Base-by-base conservation (phyloP, 2,113 vertebrate genomes). In the Zosterops pallidus region DNA sequence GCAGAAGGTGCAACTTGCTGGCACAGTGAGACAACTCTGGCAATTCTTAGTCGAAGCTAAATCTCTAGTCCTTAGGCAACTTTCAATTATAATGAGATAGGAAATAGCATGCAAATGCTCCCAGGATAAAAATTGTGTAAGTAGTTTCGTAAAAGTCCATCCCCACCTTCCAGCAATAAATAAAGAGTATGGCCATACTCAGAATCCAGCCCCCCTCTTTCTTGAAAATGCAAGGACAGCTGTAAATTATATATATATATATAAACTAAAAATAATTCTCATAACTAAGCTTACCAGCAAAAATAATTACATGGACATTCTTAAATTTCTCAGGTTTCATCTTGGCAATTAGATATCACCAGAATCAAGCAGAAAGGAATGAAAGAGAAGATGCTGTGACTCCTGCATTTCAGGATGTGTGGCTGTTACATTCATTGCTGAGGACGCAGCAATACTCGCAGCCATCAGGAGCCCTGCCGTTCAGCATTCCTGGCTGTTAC, bases 181-280 rank as follows among this genome's bases (percentile, higher is more conserved):
- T 4, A 50, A 12, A 53, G 39, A 60, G 41, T 15, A 68, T 0
- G 1, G 13, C 6, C 24, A n/a, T 1, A 1, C 5, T 70, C 24
- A 47, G 39, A 91, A 74, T 24, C 22, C 70, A 95, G 19, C 8
- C 42, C 14, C 6, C 28, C 90, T 62, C 85, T 20, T 76, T 82
- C 62, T 29, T 59, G 50, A 87, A 76, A 95, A 85, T 55, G 47
- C 17, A 80, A 65, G 21, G 33, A 62, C 35, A 91, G 28, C 21
- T 67, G 12, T 67, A 78, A 93, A 76, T 7, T 49, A 29, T 25
- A 46, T 47, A 39, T 39, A 39, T 39, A 39, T 39, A 39, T 39
- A 39, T 5, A 39, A 39, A 39, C 11, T 39, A 78, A 5, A 9
- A 0, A 26, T 44, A 84, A 35, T 4, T 35, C 25, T 63, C 23